These are phyloP conservation scores for Darevskia mixta DNA, from an alignment of 2,797 vertebrate species.

Conservation along the genomic window DNA sequence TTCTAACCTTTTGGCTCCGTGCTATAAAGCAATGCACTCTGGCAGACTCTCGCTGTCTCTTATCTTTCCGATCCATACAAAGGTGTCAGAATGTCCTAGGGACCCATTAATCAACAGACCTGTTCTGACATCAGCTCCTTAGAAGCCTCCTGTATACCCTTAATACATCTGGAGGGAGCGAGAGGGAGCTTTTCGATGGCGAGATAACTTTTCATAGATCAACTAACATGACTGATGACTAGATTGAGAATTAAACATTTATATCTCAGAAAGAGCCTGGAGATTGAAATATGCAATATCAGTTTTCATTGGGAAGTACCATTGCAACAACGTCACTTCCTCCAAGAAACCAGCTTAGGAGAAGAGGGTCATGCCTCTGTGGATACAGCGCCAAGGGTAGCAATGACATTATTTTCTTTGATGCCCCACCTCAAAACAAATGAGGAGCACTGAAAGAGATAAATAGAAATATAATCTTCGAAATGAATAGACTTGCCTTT, in stretches of 20 bases:
- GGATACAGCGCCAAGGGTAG: not conserved
- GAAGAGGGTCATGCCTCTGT: not conserved
- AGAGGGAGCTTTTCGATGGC: constrained; percentile 65
- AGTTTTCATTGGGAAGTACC: constrained; percentile 27
- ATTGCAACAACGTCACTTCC: constrained; percentile 16
- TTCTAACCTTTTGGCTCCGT: constrained; percentile 77
- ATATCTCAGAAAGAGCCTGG: constrained; percentile 64
- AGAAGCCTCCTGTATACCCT: constrained; percentile 55
- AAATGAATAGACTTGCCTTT: not conserved
- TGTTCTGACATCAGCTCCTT: constrained; percentile 72
- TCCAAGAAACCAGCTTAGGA: not conserved
- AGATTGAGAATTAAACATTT: constrained; percentile 78
- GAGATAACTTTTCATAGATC: constrained; percentile 53
- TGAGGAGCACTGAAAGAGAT: not conserved
- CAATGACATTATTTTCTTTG: not conserved
- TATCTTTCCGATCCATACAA: constrained; percentile 76
- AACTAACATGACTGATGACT: constrained; percentile 64
- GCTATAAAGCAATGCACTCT: constrained; percentile 54
- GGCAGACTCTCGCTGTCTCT: constrained; percentile 64
- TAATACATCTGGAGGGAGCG: constrained; percentile 64
- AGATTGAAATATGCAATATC: constrained; percentile 60
- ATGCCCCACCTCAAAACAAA: not conserved
- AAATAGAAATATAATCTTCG: not conserved
- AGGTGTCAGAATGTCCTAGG: constrained; percentile 77
- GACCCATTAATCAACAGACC: constrained; percentile 77